These are phyloP conservation scores for Spea hammondii DNA, from an alignment of 2,797 vertebrate genomes.

Conservation along the genomic window DNA sequence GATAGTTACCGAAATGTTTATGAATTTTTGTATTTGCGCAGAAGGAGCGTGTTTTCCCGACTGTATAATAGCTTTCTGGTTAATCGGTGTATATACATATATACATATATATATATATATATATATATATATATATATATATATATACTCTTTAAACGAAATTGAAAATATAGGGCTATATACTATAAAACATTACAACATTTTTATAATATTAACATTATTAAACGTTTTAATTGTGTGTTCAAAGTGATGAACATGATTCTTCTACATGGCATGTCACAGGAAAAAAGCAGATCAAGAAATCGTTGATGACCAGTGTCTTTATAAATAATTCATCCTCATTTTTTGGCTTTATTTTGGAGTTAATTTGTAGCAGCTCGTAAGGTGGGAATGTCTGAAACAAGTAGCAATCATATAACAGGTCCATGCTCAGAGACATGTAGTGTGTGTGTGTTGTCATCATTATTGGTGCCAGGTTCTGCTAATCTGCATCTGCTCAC, in stretches of 20 bases:
- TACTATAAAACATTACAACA: too few species aligned
- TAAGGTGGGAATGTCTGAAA: slow-evolving; percentile 20
- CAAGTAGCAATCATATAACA: background rate
- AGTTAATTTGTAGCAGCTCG: slow-evolving; percentile 25
- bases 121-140: slow-evolving; percentile 10
- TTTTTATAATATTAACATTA: background rate
- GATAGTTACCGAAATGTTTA: too few species aligned
- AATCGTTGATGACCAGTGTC: slow-evolving; percentile 60
- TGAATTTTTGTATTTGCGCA: too few species aligned
- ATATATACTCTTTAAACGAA: background rate
- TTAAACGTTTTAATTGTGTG: background rate
- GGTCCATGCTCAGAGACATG: background rate
- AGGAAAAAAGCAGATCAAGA: slow-evolving; percentile 34
- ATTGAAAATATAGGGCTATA: too few species aligned
- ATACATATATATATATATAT: slow-evolving; percentile 18
- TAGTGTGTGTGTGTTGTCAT: slow-evolving; percentile 28
- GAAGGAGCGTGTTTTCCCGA: too few species aligned
- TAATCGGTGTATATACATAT: background rate
- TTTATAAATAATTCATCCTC: slow-evolving; percentile 65
- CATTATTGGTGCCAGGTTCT: slow-evolving; percentile 37
- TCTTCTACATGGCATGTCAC: background rate
- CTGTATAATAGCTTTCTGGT: too few species aligned
- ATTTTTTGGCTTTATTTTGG: slow-evolving; percentile 24
- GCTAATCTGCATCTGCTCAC: slow-evolving; percentile 44
- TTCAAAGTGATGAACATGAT: background rate